Base-by-base conservation (phyloP, 2,888 invertebrate genomes). In the Flexamia atlantica region DNA sequence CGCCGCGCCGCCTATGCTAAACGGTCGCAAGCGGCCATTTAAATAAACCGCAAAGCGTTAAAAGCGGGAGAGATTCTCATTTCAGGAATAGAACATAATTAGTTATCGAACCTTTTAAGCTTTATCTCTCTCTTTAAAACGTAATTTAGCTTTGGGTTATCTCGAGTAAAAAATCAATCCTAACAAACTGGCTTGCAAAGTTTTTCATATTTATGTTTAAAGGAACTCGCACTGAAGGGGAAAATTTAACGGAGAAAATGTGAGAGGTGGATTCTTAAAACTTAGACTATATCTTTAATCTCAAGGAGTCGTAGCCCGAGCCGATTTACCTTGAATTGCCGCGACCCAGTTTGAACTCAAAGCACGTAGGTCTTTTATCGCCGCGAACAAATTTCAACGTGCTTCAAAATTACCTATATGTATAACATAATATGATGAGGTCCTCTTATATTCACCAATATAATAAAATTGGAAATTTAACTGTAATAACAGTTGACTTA, bases 351-450 rank as follows among this genome's bases (percentile, higher is more conserved):
- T 64, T 12, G 17, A 64, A 64, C 64, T 28, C 64, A 64, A 64
- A 64, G 7, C 64, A 64, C 64, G 64, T 64, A 64, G 64, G 64
- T 14, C 64, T 64, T 64, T 64, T 64, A 64, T 64, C 28, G 64
- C 64, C 28, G 25, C 14, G 64, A 64, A 28, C 64, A 28, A 64
- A 64, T 30, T 64, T 28, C 57, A 57, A 23, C 64, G 23, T 17
- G 28, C 23, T 57, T 7, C 9, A 64, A 64, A 28, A 28, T 28
- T 64, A 17, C 64, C 23, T 5, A 64, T 30, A 30, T 64, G 3
- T 10, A 53, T 53, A n/a, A 10, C 14, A n/a, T n/a, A n/a, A n/a
- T n/a, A n/a, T n/a, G n/a, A n/a, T n/a, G n/a, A n/a, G n/a, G n/a
- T n/a, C n/a, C n/a, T n/a, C n/a, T n/a, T n/a, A n/a, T n/a, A n/a